Evolutionary conservation across 2,888 invertebrate genomes (phyloP).

Genomic region (Hirtodrosophila alboralis): DNA sequence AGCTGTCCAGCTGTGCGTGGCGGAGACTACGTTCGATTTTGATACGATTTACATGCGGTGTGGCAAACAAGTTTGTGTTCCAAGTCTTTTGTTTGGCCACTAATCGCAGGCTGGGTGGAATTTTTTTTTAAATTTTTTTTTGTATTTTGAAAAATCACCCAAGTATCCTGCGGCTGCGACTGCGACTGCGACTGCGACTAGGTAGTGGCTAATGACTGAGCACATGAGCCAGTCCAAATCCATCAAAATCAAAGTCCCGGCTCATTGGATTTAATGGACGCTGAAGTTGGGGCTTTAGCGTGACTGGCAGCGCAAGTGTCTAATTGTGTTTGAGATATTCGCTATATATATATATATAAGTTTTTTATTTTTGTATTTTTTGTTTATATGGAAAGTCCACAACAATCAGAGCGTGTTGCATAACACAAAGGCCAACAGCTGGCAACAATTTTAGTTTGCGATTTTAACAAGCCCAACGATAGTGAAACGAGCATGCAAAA

Average conservation of each 20-base stretch:
- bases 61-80: conserved; percentile 56
- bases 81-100: conserved; percentile 60
- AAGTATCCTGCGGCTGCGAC: conserved; percentile 66
- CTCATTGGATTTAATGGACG: conserved; percentile 43
- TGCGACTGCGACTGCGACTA: conserved; percentile 56
- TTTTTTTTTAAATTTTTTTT: too few relatives aligned
- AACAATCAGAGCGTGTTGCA: conserved; percentile 79
- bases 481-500: conserved; percentile 75
- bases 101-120: conserved; percentile 44
- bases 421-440: conserved; percentile 70
- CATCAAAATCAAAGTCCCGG: conserved; percentile 56
- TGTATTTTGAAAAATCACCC: conserved; percentile 62
- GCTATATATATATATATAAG: conserved; percentile 24
- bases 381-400: conserved; percentile 48
- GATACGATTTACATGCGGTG: conserved; percentile 61
- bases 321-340: conserved; percentile 63
- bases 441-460: conserved; percentile 58
- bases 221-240: conserved; percentile 54
- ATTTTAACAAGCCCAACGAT: conserved; percentile 76
- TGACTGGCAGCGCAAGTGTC: conserved; percentile 74
- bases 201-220: conserved; percentile 44
- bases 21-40: conserved; percentile 32
- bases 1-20: conserved; percentile 66
- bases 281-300: conserved; percentile 41
- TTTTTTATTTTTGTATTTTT: conserved; percentile 12